Percentiles rank a stretch among this genome's conserved stretches.
These are phyloP conservation scores for Scopus umbretta DNA, from an alignment of 2,113 vertebrate genomes.

Conservation along the genomic window DNA sequence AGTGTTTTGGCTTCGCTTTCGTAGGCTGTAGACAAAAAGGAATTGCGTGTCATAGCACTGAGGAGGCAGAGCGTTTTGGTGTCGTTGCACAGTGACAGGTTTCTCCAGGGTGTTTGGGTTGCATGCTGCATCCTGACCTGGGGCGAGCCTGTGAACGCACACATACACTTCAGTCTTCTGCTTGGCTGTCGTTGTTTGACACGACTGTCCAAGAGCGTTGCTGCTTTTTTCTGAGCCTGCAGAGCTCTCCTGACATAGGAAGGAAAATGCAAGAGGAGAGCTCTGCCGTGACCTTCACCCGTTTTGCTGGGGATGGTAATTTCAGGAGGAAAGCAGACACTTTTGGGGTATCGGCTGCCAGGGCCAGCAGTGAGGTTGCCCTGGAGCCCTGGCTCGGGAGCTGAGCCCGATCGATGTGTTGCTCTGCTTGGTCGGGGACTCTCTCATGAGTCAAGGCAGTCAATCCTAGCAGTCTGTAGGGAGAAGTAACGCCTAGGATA, in stretches of 20 bases:
- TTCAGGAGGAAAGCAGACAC: background rate
- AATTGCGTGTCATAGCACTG: fast-evolving
- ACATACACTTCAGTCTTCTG: background rate
- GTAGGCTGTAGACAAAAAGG: background rate
- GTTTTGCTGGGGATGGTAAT: background rate
- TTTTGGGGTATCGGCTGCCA: background rate
- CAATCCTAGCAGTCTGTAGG: background rate
- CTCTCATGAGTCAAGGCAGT: background rate
- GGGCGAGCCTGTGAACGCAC: background rate
- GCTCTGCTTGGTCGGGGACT: background rate
- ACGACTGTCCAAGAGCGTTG: background rate
- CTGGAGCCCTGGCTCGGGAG: background rate
- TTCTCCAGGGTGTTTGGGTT: background rate
- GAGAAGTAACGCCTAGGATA: background rate
- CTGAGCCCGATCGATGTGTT: background rate
- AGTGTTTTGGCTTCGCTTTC: background rate
- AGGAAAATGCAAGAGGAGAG: background rate
- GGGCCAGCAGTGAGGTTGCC: background rate
- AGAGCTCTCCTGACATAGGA: background rate
- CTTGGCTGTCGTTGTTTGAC: background rate
- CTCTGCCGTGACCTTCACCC: background rate
- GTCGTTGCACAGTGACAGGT: background rate
- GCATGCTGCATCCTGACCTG: background rate
- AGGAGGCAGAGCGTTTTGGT: background rate
- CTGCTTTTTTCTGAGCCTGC: background rate